Base-by-base conservation (phyloP, 2,888 invertebrate species). In the Spodoptera exigua region DNA sequence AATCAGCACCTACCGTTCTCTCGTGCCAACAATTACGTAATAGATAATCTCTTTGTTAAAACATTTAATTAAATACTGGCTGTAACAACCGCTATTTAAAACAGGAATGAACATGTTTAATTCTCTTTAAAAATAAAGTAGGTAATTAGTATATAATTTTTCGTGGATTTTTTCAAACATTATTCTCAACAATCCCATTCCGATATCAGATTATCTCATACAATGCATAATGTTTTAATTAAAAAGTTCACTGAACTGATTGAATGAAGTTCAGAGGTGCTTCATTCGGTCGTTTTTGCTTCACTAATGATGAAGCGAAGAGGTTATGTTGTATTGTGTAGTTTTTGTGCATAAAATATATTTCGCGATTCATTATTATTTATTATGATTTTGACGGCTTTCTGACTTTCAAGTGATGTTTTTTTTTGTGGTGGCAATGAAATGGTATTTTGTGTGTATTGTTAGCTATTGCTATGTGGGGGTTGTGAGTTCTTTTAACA, bases 221-320 rank as follows among this genome's bases (percentile, higher is more conserved):
- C 75, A 74, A 67, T 77, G 62, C 72, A 83, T 83, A 84, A 82
- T 80, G 61, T 75, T 77, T 79, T 83, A 83, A 86, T 86, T 83
- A 80, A 61, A 16, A 53, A 72, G 87, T 79, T 80, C 80, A 61
- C 55, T 60, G 79, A 84, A 83, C 83, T 58, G 18, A 3, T 16
- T 35, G 46, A 46, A 58, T 45, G 46, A 62, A 72, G 83, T 81
- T 85, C 85, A 81, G 66, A 74, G 85, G 84, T 85, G 80, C 78
- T 73, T 71, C 70, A 74, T 78, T 75, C 66, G 70, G 70, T 69
- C 57, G 64, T 51, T 75, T 68, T 46, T 13, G 18, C 36, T 43
- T 46, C 27, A 53, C 70, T 70, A 57, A 54, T 53, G 53, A 51
- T 51, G 48, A n/a, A 61, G 49, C 36, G 34, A 51, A 27, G 37